Evolutionary conservation across 2,113 vertebrate species (phyloP), one percentile per base, ranked within the genome.

Genomic region (Neomonachus schauinslandi): DNA sequence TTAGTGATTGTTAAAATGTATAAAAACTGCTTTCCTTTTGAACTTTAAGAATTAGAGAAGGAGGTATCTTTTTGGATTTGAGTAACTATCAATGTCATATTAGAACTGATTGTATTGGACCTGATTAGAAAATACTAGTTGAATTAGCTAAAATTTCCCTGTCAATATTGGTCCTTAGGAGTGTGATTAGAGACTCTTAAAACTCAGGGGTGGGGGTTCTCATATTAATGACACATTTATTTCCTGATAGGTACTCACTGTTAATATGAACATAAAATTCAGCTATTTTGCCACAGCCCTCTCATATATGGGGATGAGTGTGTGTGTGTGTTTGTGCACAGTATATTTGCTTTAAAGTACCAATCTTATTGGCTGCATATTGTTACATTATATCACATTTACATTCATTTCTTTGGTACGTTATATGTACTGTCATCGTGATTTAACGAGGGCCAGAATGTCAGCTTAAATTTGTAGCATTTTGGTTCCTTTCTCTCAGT

Each of bases 141-240:
- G 57, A 83, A 84, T 88, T 94, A 97, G 24, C 24, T 42, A 95
- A 91, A 72, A 63, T 81, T 94, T 89, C 7, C 57, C 10, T 59
- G 28, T 55, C n/a, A 81, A 1, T 61, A 82, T 49, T 96, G 51
- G 19, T 90, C 53, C n/a, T 77, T 76, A 65, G 51, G 26, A 39
- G 4, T 91, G 33, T 63, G 49, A 59, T 92, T 74, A 46, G 21
- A 71, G 22, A 28, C 49, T 69, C 55, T 53, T 49, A 74, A 51
- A 67, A 81, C 24, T 72, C 12, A 36, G 26, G 5, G 1, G 42
- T 71, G 24, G 49, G 33, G 3, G 3, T 63, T 93, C 33, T 84
- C 61, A 96, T 91, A 77, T 91, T 92, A 91, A 55, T 82, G 88
- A 72, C 49, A 88, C 19, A 77, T 42, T 76, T 76, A 12, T 61